These are phyloP conservation scores for Cotesia chilonis DNA, from an alignment of 1,140 invertebrate species.

Conservation along the genomic window DNA sequence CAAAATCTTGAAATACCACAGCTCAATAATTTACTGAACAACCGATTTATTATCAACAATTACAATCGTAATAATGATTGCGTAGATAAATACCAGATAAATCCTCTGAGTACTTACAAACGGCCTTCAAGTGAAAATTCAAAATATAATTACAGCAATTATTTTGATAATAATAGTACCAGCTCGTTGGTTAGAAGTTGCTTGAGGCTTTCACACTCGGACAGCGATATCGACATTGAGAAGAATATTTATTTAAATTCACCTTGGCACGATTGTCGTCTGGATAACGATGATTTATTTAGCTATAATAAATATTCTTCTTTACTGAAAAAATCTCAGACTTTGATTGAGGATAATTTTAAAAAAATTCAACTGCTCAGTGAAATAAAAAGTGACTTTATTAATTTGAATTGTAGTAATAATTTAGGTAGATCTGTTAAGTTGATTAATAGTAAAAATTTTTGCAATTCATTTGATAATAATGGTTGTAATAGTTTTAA, in stretches of 20 bases:
- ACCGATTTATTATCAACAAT: slow-evolving; percentile 23
- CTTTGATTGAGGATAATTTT: slow-evolving; percentile 13
- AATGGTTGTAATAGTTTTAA: slow-evolving; percentile 5
- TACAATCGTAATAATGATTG: background rate
- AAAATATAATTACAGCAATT: background rate
- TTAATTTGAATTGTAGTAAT: slow-evolving; percentile 4
- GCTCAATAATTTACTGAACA: slow-evolving; percentile 46
- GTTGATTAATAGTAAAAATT: too few species aligned
- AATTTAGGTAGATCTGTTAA: too few species aligned
- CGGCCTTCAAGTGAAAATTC: slow-evolving; percentile 13
- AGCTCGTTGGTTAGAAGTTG: slow-evolving; percentile 4
- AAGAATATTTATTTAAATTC: slow-evolving; percentile 49
- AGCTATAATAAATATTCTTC: slow-evolving; percentile 32
- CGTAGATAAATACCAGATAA: background rate
- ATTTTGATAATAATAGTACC: background rate
- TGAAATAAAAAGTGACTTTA: background rate
- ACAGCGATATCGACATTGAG: slow-evolving; percentile 30
- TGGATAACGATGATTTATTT: slow-evolving; percentile 28
- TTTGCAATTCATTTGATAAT: background rate
- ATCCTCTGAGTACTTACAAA: background rate
- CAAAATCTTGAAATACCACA: slow-evolving; percentile 54
- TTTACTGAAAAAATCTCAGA: slow-evolving; percentile 40
- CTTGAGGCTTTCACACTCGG: slow-evolving; percentile 9
- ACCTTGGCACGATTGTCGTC: background rate
- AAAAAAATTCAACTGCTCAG: slow-evolving; percentile 40